A percentile compares a stretch with the other conserved stretches of the same genome.
phyloP scores from a whole-genome alignment of 2,797 vertebrate species.

The Diplodus sargus region DNA sequence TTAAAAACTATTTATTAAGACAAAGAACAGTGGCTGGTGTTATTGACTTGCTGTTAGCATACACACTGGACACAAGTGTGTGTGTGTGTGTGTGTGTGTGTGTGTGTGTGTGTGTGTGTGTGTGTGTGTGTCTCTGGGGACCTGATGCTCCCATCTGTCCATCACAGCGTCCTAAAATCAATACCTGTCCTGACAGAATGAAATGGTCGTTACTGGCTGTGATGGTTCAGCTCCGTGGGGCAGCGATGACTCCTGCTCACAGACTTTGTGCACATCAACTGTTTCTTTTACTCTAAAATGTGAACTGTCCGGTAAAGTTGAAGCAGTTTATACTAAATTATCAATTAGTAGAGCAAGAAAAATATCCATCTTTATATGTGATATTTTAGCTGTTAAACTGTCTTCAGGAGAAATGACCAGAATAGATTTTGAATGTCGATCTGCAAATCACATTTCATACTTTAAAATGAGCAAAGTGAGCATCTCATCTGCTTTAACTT shows the following conservation, averaged over 20 bases:
- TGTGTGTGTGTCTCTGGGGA: slow-evolving; percentile 43
- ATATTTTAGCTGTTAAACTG: background rate
- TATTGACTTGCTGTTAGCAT: background rate
- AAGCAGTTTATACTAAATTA: background rate
- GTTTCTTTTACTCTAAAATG: background rate
- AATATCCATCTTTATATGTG: background rate
- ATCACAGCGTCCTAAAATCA: slow-evolving; percentile 62
- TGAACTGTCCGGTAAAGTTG: background rate
- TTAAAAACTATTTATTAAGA: background rate
- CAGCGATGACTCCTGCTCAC: background rate
- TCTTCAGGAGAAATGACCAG: background rate
- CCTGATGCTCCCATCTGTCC: slow-evolving; percentile 49
- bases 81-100: slow-evolving; percentile 13
- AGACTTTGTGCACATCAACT: too few relatives aligned
- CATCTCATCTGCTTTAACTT: background rate
- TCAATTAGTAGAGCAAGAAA: background rate
- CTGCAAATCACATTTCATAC: background rate
- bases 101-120: slow-evolving; percentile 30
- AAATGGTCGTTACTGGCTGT: slow-evolving; percentile 34
- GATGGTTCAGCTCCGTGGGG: background rate
- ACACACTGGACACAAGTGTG: background rate
- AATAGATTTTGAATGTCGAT: background rate
- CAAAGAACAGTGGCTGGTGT: background rate
- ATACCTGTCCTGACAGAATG: slow-evolving; percentile 47
- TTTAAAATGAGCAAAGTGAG: too few relatives aligned